Percentiles rank a stretch among this genome's conserved stretches.
Evolutionary conservation across 2,888 invertebrate species (phyloP).

Genomic region (Oligia fasciuncula): DNA sequence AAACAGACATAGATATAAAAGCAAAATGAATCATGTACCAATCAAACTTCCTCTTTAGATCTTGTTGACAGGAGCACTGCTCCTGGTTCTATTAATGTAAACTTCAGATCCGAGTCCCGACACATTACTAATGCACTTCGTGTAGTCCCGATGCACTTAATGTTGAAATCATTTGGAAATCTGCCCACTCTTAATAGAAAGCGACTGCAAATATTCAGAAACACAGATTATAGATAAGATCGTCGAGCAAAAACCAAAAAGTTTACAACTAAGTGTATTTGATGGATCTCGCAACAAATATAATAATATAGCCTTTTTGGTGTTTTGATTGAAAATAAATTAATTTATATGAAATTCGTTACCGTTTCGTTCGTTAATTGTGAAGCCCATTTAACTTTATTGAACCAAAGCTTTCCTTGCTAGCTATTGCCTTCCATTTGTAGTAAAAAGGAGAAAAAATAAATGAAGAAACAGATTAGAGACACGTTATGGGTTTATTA

Average conservation of each 20-base stretch:
- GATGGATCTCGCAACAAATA: background rate
- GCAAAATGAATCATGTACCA: background rate
- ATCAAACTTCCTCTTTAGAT: conserved; percentile 4
- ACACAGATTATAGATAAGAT: background rate
- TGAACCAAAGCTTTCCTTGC: background rate
- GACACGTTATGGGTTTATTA: background rate
- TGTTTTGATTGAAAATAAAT: background rate
- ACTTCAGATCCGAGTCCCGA: conserved; percentile 4
- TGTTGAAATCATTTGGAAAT: conserved; percentile 50
- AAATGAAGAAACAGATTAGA: background rate
- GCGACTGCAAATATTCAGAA: conserved; percentile 19
- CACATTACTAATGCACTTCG: conserved; percentile 21
- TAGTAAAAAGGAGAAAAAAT: background rate
- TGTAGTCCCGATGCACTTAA: conserved; percentile 30
- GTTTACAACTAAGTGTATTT: background rate
- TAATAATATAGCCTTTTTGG: background rate
- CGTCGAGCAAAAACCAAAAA: background rate
- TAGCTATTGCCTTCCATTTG: background rate
- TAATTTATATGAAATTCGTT: background rate
- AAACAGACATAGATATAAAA: background rate
- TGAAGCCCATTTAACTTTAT: background rate
- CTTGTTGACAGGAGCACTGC: conserved; percentile 23
- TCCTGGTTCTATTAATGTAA: conserved; percentile 36
- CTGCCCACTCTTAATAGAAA: conserved; percentile 51
- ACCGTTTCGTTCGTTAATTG: background rate